Evolutionary conservation across 2,113 vertebrate species (phyloP), one percentile per base, ranked within the genome.

Genomic region (Pelodiscus sinensis): DNA sequence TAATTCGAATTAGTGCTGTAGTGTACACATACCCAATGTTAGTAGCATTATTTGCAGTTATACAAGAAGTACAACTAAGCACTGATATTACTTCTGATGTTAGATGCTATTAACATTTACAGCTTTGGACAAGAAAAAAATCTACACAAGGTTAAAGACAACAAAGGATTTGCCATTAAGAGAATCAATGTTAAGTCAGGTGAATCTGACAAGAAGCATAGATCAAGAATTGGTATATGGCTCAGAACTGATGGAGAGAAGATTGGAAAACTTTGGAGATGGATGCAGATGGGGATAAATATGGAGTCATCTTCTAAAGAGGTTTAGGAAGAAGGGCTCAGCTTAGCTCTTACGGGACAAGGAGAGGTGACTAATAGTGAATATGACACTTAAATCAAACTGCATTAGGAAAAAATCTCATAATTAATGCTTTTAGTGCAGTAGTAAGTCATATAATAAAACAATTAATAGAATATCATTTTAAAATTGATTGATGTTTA

Each of bases 401-500:
- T 19, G 89, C 90, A 92, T 82, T 51, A 95, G 84, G 6, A 44
- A 79, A 21, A 87, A 68, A 12, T 62, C 82, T 85, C 3, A 3
- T 54, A 92, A 82, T 80, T 52, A 82, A 58, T 62, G 94, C 29
- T 79, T 65, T 86, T 86, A 91, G 0, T 16, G n/a, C 54, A 93
- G 29, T 55, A 93, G 25, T 79, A 90, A 21, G 38, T 6, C 89
- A 79, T 4, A 8, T 18, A 83, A 31, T 65, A 86, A 77, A 94
- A 15, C 11, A 3, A n/a, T 27, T 7, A 71, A 87, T 25, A 82
- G 8, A 90, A 9, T 60, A 75, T 79, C 84, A 21, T 79, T 91
- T 83, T 31, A 58, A 84, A 24, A 90, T n/a, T 9, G 94, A n/a
- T 35, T 89, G 0, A 87, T 75, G 95, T 95, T 88, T 65, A 65